Evolutionary conservation across 2,113 vertebrate species (phyloP).

Genomic region (Alouatta palliata): DNA sequence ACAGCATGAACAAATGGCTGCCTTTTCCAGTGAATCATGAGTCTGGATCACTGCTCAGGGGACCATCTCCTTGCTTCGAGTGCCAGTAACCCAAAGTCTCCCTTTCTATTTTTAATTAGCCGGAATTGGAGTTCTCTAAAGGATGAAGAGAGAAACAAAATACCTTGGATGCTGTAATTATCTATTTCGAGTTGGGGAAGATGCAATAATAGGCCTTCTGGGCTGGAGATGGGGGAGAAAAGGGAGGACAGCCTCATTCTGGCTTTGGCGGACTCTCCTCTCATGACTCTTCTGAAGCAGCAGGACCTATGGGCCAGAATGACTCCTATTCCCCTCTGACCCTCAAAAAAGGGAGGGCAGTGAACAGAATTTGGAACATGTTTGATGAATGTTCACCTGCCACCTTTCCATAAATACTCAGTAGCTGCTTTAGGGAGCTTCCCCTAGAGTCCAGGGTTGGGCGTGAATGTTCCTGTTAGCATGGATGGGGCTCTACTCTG

Average conservation of each 20-base stretch:
- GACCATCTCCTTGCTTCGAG: background rate
- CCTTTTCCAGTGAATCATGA: background rate
- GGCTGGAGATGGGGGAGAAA: background rate
- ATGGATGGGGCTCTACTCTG: too few species aligned
- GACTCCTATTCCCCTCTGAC: background rate
- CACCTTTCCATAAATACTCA: background rate
- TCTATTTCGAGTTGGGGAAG: background rate
- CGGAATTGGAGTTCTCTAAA: background rate
- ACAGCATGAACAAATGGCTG: background rate
- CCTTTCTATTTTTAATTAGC: background rate
- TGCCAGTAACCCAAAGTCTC: background rate
- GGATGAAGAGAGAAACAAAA: background rate
- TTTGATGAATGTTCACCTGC: too few species aligned
- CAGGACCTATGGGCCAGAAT: background rate
- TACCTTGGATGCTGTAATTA: background rate
- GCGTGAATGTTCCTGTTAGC: background rate
- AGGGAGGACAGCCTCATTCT: background rate
- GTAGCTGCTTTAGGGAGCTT: background rate
- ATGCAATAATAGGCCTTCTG: background rate
- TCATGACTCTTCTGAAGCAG: background rate
- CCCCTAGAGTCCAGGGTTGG: background rate
- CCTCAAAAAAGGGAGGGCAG: background rate
- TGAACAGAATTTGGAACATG: background rate
- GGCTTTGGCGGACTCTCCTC: background rate
- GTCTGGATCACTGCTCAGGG: background rate